Percentiles rank a stretch among this genome's conserved stretches.
Conservation (phyloP, 2,888 invertebrate species). For the Corythucha ciliata region DNA sequence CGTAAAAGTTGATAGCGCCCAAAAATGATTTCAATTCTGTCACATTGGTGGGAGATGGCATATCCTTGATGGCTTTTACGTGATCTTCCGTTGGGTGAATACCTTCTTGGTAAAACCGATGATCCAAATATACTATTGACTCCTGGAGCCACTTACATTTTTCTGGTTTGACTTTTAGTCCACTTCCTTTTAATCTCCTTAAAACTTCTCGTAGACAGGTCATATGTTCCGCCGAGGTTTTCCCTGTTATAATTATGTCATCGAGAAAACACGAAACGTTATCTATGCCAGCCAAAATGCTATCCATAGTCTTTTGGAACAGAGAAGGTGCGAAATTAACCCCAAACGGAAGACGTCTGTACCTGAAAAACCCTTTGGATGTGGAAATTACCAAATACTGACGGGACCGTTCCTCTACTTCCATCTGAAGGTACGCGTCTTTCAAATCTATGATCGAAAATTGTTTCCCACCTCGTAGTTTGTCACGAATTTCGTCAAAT, state of each 20-base stretch:
- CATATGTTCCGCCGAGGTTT: not conserved
- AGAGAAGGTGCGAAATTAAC: not conserved
- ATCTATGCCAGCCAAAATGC: not conserved
- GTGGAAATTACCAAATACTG: slow-evolving; percentile 16
- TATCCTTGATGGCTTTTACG: not conserved
- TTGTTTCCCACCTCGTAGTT: not conserved
- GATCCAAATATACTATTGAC: not conserved
- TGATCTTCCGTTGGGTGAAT: not conserved
- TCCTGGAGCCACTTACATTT: slow-evolving; percentile 2
- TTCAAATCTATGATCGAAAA: slow-evolving; percentile 5
- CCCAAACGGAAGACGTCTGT: not conserved
- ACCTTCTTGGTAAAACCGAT: not conserved
- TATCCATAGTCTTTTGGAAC: not conserved
- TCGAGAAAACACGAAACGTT: not conserved
- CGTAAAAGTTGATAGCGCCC: slow-evolving; percentile 1
- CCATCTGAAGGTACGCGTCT: slow-evolving; percentile 5
- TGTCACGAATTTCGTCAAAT: slow-evolving; percentile 4
- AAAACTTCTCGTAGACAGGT: not conserved
- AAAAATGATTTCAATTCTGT: not conserved
- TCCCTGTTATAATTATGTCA: slow-evolving; percentile 2
- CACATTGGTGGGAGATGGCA: not conserved
- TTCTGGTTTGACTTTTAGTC: not conserved
- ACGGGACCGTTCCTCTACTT: not conserved
- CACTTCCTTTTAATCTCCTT: not conserved
- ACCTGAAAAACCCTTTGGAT: not conserved